Conservation (phyloP, 2,888 invertebrate species). For the Prosapia bicincta region DNA sequence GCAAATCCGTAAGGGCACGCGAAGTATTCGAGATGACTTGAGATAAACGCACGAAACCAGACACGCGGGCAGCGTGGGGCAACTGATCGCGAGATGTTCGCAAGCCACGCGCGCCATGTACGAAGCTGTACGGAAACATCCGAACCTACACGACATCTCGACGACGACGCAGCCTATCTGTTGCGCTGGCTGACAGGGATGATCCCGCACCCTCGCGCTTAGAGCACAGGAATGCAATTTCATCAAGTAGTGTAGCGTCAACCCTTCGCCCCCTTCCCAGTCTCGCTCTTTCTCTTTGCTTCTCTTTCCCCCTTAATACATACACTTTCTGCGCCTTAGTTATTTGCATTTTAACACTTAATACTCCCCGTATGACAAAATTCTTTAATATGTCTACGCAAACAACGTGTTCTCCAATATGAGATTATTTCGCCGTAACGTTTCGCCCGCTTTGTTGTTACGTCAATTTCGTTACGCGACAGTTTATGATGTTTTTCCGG, state of each 20-base stretch:
- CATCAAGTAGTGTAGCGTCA: constrained; percentile 2
- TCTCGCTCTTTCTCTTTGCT: neutral
- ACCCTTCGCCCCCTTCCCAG: neutral
- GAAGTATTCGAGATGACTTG: neutral
- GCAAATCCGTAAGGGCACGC: neutral
- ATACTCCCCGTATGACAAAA: neutral
- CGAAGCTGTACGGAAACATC: neutral
- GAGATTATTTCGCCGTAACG: neutral
- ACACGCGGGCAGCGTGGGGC: neutral
- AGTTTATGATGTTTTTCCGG: neutral
- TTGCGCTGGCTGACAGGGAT: neutral
- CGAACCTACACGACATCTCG: neutral
- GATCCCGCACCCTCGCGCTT: neutral
- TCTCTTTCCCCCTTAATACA: neutral
- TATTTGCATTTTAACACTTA: constrained; percentile 2
- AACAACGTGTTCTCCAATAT: neutral
- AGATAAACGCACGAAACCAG: neutral
- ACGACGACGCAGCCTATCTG: neutral
- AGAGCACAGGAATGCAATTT: constrained; percentile 2
- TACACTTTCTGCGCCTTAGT: neutral
- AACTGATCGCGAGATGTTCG: neutral
- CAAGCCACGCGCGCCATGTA: neutral
- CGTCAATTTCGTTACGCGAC: neutral
- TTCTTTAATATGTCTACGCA: neutral
- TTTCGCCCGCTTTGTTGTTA: neutral